phyloP scores from a whole-genome alignment of 2,797 vertebrate genomes.

The Cephalopachus bancanus region DNA sequence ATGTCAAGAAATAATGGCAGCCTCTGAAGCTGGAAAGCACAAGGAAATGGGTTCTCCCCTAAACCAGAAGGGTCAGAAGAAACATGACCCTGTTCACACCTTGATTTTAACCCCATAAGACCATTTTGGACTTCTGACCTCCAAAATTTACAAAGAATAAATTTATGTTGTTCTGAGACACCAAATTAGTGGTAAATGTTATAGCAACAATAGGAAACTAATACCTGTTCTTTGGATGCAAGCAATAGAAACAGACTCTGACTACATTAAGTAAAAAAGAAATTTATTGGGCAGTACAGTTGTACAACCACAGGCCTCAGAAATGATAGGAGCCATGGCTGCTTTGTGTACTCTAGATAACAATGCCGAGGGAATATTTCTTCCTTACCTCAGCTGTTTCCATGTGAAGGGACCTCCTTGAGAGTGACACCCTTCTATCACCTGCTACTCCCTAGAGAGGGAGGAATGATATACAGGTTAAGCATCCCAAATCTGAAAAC shows the following conservation, averaged over 20 bases:
- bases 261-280: background rate
- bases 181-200: background rate
- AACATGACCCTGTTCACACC: background rate
- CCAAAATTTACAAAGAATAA: background rate
- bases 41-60: background rate
- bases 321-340: background rate
- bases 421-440: background rate
- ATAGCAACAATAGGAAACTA: constrained; percentile 37
- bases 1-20: background rate
- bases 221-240: background rate
- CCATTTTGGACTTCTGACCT: background rate
- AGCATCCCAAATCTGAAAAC: background rate
- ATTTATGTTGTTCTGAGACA: constrained; percentile 35
- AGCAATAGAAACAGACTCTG: constrained; percentile 49
- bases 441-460: background rate
- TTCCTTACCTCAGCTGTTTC: background rate
- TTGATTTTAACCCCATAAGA: background rate
- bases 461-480: background rate
- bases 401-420: background rate
- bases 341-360: background rate
- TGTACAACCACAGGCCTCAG: background rate
- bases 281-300: background rate
- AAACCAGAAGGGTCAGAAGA: background rate
- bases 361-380: background rate
- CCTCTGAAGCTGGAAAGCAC: background rate